A percentile compares a stretch with the other conserved stretches of the same genome.
phyloP scores from a whole-genome alignment of 1,140 invertebrate species.

The Pachypeltis micranthus region DNA sequence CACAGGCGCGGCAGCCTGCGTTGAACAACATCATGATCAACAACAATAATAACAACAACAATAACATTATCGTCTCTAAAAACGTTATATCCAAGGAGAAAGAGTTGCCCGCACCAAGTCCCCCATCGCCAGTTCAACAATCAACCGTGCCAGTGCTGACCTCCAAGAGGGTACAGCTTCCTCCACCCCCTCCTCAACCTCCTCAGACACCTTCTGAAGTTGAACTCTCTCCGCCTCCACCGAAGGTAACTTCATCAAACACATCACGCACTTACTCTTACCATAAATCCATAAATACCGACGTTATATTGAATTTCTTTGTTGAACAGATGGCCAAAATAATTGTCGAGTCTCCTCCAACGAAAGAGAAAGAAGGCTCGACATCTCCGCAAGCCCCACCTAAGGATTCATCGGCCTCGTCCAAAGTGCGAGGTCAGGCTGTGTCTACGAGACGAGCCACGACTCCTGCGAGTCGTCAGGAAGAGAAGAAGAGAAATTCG shows the following conservation, averaged over 20 bases:
- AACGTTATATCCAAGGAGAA: background rate
- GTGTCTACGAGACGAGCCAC: conserved; percentile 31
- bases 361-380: background rate
- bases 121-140: background rate
- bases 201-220: background rate
- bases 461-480: conserved; percentile 41
- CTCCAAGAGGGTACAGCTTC: background rate
- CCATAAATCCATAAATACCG: too few species aligned
- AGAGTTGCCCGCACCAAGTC: background rate
- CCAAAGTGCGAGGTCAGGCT: conserved; percentile 22
- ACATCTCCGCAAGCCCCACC: background rate
- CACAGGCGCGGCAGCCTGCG: background rate
- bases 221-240: background rate
- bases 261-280: too few species aligned
- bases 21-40: background rate
- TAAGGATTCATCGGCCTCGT: conserved; percentile 1
- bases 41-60: conserved; percentile 4
- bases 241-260: too few species aligned
- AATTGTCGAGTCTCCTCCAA: too few species aligned
- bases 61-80: background rate
- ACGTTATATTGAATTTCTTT: too few species aligned
- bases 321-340: too few species aligned
- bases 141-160: conserved; percentile 6
- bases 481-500: conserved; percentile 38
- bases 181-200: too few species aligned